These are phyloP conservation scores for Himantopus leucocephalus DNA, from an alignment of 2,113 vertebrate genomes.

Conservation along the genomic window DNA sequence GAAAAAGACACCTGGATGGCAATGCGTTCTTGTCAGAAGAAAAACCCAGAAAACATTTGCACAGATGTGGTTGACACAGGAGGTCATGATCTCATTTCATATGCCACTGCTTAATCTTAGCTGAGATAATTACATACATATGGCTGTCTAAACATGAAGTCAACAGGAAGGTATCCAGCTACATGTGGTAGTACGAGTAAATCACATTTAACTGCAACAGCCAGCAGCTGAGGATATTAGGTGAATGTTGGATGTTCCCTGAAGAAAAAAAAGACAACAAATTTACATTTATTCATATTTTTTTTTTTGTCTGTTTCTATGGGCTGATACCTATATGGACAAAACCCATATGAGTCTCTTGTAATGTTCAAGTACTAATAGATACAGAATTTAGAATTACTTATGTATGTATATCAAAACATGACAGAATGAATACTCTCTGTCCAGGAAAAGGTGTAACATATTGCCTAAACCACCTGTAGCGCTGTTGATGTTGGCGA, in stretches of 20 bases:
- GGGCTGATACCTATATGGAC: neutral
- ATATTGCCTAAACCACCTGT: neutral
- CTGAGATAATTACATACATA: conserved; percentile 30
- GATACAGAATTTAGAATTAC: neutral
- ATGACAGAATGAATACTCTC: neutral
- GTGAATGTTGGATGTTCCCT: neutral
- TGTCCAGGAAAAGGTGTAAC: neutral
- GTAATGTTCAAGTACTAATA: neutral
- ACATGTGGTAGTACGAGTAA: conserved; percentile 3
- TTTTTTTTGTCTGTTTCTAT: neutral
- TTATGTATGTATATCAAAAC: neutral
- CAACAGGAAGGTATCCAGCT: conserved; percentile 49
- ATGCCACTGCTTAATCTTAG: conserved; percentile 26
- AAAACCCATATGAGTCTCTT: neutral
- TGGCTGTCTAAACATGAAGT: conserved; percentile 29
- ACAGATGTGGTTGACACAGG: conserved; percentile 4
- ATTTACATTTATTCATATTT: neutral
- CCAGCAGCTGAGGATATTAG: neutral
- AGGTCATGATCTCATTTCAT: conserved; percentile 19
- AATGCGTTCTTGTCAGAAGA: neutral
- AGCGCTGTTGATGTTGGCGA: neutral
- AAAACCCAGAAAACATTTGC: neutral
- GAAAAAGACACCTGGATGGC: neutral
- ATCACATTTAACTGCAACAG: conserved; percentile 25
- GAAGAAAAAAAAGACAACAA: neutral